phyloP scores from a whole-genome alignment of 2,113 vertebrate species.

The Hemibagrus wyckioides region DNA sequence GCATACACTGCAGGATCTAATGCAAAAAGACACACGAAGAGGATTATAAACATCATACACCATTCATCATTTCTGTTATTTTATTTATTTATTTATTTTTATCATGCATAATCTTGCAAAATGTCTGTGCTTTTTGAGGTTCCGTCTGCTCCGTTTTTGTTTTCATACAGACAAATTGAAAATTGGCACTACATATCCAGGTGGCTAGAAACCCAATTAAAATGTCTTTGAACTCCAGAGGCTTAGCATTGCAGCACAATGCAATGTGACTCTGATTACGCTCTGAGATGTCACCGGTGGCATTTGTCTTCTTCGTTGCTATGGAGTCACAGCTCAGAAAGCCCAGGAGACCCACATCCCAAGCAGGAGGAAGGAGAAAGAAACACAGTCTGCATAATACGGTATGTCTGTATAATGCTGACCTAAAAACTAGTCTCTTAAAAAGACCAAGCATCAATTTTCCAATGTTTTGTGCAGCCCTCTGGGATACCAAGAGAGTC shows the following conservation, averaged over 20 bases:
- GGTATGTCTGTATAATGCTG: constrained; percentile 54
- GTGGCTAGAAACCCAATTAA: constrained; percentile 19
- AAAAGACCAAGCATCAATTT: constrained; percentile 49
- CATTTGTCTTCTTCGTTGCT: constrained; percentile 57
- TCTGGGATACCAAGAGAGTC: constrained; percentile 7
- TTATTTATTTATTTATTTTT: background rate
- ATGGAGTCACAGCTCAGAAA: constrained; percentile 53
- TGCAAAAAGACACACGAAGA: background rate
- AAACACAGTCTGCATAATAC: constrained; percentile 49
- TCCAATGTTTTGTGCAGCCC: constrained; percentile 35
- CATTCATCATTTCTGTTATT: background rate
- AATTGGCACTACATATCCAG: background rate
- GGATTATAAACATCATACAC: background rate
- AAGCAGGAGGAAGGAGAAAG: constrained; percentile 42
- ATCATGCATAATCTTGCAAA: background rate
- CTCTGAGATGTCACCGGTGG: constrained; percentile 46
- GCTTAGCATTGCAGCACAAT: constrained; percentile 39
- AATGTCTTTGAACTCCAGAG: constrained; percentile 29
- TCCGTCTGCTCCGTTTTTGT: background rate
- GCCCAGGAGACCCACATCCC: constrained; percentile 50
- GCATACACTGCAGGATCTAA: background rate
- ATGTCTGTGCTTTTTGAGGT: background rate
- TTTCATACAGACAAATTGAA: background rate
- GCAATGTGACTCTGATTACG: constrained; percentile 41
- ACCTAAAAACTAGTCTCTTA: constrained; percentile 55